Evolutionary conservation across 2,888 invertebrate genomes (phyloP), one percentile per base, ranked within the genome.

Genomic region (Galerucella nymphaeae): DNA sequence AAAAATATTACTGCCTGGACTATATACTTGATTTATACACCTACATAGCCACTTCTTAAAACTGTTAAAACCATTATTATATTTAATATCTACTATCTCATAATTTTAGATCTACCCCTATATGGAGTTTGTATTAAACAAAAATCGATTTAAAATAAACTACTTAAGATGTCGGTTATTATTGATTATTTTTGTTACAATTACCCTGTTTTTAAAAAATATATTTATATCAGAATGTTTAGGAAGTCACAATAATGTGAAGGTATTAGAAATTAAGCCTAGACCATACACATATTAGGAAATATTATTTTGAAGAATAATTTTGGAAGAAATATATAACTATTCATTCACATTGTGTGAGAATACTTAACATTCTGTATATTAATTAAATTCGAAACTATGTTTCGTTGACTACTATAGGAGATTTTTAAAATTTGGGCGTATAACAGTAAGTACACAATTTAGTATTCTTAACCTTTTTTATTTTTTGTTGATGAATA

Each of bases 201-300:
- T 45, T 59, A 67, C 67, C 67, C 50, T 14, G 30, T 14, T 18
- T 30, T 59, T 59, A 14, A 14, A 61, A 50, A 14, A 23, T 30
- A 59, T n/a, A 58, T 42, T 14, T 65, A 41, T 64, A 50, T 70
- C 70, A 73, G 73, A 73, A 73, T 73, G 73, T 70, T 70, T 48
- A 65, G 48, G 58, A 66, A 70, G 66, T 73, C 73, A 73, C 73
- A 70, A 70, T 63, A n/a, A 68, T 64, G 72, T 72, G 72, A 71
- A 38, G 14, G 45, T 13, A 45, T 14, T 14, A 45, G 3, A 20
- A 18, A 16, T 30, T 30, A 30, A 30, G 30, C 30, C 30, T 38
- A 38, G 30, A 1, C 30, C 30, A 38, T 38, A 1, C 8, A 38
- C 8, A 38, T 3, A 30, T 30, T 5, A 23, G 3, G 3, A 16